Evolutionary conservation across 2,113 vertebrate genomes (phyloP).

Genomic region (Vireo altiloquus): DNA sequence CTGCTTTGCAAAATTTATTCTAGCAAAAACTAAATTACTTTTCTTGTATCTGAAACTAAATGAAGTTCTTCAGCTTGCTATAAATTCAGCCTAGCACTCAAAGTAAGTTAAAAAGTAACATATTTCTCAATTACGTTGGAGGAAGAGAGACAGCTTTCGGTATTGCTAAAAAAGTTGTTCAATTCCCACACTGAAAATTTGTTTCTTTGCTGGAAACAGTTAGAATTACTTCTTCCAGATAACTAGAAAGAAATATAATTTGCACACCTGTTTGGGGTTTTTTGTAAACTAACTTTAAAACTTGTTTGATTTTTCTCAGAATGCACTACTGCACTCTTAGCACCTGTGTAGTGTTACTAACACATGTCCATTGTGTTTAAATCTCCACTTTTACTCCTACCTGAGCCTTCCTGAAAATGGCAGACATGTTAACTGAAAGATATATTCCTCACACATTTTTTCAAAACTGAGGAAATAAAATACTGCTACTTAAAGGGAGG

Average conservation of each 20-base stretch:
- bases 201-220: neutral
- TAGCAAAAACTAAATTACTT: neutral
- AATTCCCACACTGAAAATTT: neutral
- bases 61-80: neutral
- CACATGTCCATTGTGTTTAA: neutral
- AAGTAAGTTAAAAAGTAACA: neutral
- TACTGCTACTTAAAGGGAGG: neutral
- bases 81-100: conserved; percentile 2
- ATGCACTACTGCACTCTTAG: neutral
- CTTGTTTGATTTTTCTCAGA: neutral
- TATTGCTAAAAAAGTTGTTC: neutral
- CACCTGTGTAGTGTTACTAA: neutral
- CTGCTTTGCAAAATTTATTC: neutral
- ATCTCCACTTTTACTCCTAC: neutral
- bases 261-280: accelerated
- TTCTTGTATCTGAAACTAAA: neutral
- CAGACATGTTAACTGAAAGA: neutral
- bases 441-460: neutral
- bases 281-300: neutral
- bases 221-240: neutral
- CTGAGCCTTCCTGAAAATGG: neutral
- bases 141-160: neutral
- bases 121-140: neutral
- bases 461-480: neutral
- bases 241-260: neutral